These are phyloP conservation scores for Slavum lentiscoides DNA, from an alignment of 2,888 invertebrate species.

Conservation along the genomic window DNA sequence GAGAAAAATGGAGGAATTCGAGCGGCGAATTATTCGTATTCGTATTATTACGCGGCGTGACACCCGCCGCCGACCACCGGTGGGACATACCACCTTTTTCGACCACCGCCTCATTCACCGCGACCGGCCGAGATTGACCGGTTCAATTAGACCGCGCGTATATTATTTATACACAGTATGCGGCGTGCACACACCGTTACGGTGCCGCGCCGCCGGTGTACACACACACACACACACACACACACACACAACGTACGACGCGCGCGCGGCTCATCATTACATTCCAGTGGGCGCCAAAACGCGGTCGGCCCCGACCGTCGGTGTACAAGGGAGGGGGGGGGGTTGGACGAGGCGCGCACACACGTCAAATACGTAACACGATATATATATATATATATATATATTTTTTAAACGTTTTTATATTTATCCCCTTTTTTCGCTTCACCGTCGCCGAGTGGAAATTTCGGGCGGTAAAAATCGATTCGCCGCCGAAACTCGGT, in stretches of 20 bases:
- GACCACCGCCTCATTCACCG: too few relatives aligned
- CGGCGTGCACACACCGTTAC: neutral
- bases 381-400: too few relatives aligned
- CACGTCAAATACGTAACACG: neutral
- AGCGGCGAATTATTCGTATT: neutral
- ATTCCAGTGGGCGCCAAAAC: conserved; percentile 52
- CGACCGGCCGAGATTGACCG: neutral
- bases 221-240: conserved; percentile 7
- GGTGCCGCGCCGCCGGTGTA: neutral
- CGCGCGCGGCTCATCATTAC: conserved; percentile 24
- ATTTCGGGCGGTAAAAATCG: neutral
- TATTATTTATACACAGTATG: too few relatives aligned
- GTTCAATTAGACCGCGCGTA: conserved; percentile 11
- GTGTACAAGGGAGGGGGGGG: neutral
- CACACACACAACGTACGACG: neutral
- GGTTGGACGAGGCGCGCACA: neutral
- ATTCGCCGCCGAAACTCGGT: neutral
- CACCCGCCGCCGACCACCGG: too few relatives aligned
- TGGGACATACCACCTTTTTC: too few relatives aligned
- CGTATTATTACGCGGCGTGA: neutral
- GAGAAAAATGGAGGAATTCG: too few relatives aligned
- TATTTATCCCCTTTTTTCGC: neutral
- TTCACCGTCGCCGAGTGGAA: neutral
- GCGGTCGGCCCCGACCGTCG: neutral
- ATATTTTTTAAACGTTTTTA: conserved; percentile 13